Percentiles rank a stretch among this genome's conserved stretches.
Evolutionary conservation across 2,113 vertebrate species (phyloP).

Genomic region (Aptenodytes patagonicus): DNA sequence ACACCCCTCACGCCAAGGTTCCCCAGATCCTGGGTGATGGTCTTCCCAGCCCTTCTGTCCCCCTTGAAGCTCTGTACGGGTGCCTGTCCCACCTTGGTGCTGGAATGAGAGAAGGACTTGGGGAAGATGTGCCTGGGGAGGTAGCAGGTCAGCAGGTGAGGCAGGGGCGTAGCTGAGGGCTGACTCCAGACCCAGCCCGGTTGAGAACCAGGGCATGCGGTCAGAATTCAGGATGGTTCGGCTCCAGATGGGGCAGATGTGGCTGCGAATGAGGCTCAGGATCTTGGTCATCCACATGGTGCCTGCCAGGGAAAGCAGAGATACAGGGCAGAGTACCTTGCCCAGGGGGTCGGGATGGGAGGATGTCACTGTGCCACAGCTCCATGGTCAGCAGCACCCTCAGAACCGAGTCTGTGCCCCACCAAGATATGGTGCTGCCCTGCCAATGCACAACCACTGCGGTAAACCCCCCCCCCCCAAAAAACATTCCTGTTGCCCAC

Average conservation of each 20-base stretch:
- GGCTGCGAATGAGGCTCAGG: neutral
- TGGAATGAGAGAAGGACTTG: constrained; percentile 64
- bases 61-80: neutral
- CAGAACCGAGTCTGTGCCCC: neutral
- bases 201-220: neutral
- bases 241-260: neutral
- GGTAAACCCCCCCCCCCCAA: neutral
- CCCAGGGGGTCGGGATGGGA: no score
- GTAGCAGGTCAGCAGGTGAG: constrained; percentile 68
- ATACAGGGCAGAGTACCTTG: neutral
- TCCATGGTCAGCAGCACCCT: neutral
- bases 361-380: neutral
- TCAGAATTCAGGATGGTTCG: neutral
- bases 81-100: constrained; percentile 58
- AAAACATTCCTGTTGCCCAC: neutral
- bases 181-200: neutral
- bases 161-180: constrained; percentile 16
- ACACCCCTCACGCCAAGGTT: neutral
- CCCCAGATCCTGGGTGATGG: neutral
- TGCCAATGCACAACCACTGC: neutral
- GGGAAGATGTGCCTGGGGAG: constrained; percentile 68
- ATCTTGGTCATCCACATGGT: neutral
- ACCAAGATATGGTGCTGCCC: neutral
- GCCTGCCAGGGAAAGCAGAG: neutral
- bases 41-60: neutral